Percentiles rank a stretch among this genome's conserved stretches.
Evolutionary conservation across 2,888 invertebrate species (phyloP).

Genomic region (Quadroppia sp.): DNA sequence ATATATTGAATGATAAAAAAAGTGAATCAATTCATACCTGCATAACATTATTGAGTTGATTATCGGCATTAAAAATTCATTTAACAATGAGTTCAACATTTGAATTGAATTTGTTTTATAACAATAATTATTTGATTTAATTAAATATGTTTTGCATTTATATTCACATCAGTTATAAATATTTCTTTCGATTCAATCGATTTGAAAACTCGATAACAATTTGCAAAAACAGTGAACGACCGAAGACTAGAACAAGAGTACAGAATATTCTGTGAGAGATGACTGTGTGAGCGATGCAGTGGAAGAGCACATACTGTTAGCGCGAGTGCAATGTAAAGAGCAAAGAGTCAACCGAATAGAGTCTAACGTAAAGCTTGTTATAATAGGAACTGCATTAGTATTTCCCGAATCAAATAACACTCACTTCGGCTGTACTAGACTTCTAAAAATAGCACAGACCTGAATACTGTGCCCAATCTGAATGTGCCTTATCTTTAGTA

Average conservation of each 20-base stretch:
- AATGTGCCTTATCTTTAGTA: not conserved
- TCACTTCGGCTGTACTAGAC: not conserved
- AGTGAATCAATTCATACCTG: not conserved
- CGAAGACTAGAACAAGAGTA: not conserved
- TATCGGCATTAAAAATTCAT: slow-evolving; percentile 2
- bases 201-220: not conserved
- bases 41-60: slow-evolving; percentile 14
- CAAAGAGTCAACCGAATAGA: slow-evolving; percentile 13
- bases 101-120: not conserved
- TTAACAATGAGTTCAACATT: slow-evolving; percentile 1
- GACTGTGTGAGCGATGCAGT: not conserved
- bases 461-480: not conserved
- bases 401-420: slow-evolving; percentile 22
- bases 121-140: no score
- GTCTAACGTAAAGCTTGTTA: not conserved
- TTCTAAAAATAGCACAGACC: slow-evolving; percentile 10
- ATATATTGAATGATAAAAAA: not conserved
- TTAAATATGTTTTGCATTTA: no score
- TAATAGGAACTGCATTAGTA: slow-evolving; percentile 13
- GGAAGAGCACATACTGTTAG: not conserved
- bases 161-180: no score
- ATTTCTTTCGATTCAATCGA: not conserved
- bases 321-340: slow-evolving; percentile 13
- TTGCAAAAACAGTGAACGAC: not conserved
- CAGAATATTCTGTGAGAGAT: slow-evolving; percentile 2